phyloP scores from a whole-genome alignment of 1,140 invertebrate species.

The Leptinotarsa texana region DNA sequence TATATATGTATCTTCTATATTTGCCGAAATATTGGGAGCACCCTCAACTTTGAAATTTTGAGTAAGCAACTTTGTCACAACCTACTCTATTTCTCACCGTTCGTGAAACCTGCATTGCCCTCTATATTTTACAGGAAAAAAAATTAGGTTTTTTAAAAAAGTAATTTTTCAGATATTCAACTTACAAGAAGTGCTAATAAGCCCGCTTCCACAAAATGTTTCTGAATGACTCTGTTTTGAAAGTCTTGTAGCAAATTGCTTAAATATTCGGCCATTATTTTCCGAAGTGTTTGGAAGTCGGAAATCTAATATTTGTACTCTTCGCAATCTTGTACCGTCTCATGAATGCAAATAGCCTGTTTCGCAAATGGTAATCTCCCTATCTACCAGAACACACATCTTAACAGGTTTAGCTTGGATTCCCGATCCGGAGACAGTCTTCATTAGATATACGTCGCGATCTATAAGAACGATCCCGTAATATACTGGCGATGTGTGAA shows the following conservation, averaged over 20 bases:
- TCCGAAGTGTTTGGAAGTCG: constrained; percentile 45
- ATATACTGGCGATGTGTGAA: constrained; percentile 10
- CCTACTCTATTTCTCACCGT: too few species aligned
- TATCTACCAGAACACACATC: constrained; percentile 49
- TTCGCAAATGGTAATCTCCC: constrained; percentile 44
- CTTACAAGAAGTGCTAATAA: too few species aligned
- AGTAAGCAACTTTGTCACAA: too few species aligned
- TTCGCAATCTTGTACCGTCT: constrained; percentile 49
- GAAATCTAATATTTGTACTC: constrained; percentile 51
- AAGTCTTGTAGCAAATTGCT: constrained; percentile 22
- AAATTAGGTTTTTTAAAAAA: too few species aligned
- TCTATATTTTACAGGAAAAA: too few species aligned
- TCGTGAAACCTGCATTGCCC: too few species aligned
- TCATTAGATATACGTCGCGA: constrained; percentile 34
- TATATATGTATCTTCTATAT: too few species aligned
- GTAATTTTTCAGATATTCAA: too few species aligned
- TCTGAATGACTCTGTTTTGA: too few species aligned
- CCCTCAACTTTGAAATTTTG: too few species aligned
- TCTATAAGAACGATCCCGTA: background rate
- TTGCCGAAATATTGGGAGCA: too few species aligned
- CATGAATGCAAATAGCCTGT: constrained; percentile 52
- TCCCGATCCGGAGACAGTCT: constrained; percentile 38
- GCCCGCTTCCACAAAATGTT: too few species aligned
- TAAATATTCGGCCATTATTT: constrained; percentile 41
- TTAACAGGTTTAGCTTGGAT: constrained; percentile 42